Evolutionary conservation across 37 sponge, comb jelly and placozoan species (phyloP).

Genomic region (Axinella damicornis): DNA sequence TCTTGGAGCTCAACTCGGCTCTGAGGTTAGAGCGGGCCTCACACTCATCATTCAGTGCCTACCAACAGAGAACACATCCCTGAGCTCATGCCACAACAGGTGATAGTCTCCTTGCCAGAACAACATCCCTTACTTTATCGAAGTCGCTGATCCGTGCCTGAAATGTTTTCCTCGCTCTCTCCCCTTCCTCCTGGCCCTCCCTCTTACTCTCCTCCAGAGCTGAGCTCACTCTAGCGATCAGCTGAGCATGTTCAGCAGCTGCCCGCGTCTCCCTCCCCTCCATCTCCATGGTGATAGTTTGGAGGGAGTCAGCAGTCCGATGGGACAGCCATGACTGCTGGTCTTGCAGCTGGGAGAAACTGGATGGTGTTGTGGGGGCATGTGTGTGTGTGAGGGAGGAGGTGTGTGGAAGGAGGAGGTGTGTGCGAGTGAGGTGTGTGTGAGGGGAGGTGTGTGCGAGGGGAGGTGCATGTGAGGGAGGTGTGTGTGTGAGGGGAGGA

Average conservation of each 20-base stretch:
- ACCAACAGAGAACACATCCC: too few relatives aligned
- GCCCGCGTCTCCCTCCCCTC: not conserved
- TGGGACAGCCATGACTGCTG: constrained; percentile 5
- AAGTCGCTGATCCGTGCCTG: not conserved
- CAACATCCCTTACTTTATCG: not conserved
- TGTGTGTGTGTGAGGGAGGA: too few relatives aligned
- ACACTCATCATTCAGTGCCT: too few relatives aligned
- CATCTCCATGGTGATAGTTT: not conserved
- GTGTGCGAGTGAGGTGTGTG: too few relatives aligned
- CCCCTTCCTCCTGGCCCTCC: not conserved
- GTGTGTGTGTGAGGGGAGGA: too few relatives aligned
- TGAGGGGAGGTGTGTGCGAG: too few relatives aligned
- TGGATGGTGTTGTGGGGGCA: not conserved
- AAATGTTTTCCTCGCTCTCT: not conserved
- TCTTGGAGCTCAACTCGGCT: too few relatives aligned
- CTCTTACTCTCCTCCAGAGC: not conserved
- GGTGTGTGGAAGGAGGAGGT: too few relatives aligned
- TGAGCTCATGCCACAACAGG: too few relatives aligned
- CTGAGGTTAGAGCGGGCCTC: too few relatives aligned
- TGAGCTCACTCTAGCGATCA: not conserved
- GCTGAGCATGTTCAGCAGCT: constrained; percentile 14
- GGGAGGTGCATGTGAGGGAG: too few relatives aligned
- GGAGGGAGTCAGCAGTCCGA: not conserved
- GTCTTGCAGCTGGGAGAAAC: not conserved
- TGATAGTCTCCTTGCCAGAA: too few relatives aligned